phyloP scores from a whole-genome alignment of 2,888 invertebrate species.

The Lepidochrysops patricia region DNA sequence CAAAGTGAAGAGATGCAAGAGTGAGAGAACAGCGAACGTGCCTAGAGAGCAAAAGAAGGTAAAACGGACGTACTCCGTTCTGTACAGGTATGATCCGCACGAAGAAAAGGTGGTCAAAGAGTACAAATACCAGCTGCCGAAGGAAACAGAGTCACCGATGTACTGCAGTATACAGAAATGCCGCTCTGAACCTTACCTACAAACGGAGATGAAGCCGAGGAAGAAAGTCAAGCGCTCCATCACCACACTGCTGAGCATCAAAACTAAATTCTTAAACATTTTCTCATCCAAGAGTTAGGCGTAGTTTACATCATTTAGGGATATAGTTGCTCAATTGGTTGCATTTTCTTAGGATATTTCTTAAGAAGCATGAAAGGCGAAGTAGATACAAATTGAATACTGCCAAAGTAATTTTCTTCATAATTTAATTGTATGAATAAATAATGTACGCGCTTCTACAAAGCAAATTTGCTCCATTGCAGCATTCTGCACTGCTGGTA shows the following conservation, averaged over 20 bases:
- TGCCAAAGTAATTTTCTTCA: conserved; percentile 2
- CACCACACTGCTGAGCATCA: conserved; percentile 61
- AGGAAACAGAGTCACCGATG: conserved; percentile 33
- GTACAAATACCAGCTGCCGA: conserved; percentile 59
- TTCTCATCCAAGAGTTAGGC: conserved; percentile 60
- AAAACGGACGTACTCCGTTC: conserved; percentile 62
- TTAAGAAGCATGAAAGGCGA: background rate
- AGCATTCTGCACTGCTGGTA: background rate
- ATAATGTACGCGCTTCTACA: background rate
- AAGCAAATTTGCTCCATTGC: background rate
- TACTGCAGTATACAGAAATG: conserved; percentile 46
- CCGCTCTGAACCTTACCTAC: conserved; percentile 57
- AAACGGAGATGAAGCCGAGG: conserved; percentile 49
- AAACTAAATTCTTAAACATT: conserved; percentile 64
- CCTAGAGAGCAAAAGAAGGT: conserved; percentile 54
- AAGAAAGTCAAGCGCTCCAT: conserved; percentile 67
- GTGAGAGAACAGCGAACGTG: conserved; percentile 50
- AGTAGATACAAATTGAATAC: conserved; percentile 7
- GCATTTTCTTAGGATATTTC: conserved; percentile 47
- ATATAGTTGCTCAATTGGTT: conserved; percentile 62
- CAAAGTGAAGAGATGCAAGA: conserved; percentile 63
- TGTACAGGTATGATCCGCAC: conserved; percentile 61
- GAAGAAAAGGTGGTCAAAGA: conserved; percentile 66
- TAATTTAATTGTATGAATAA: background rate
- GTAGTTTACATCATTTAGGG: conserved; percentile 24